Conservation (phyloP, 2,113 vertebrate species). For the Haemorhous mexicanus region DNA sequence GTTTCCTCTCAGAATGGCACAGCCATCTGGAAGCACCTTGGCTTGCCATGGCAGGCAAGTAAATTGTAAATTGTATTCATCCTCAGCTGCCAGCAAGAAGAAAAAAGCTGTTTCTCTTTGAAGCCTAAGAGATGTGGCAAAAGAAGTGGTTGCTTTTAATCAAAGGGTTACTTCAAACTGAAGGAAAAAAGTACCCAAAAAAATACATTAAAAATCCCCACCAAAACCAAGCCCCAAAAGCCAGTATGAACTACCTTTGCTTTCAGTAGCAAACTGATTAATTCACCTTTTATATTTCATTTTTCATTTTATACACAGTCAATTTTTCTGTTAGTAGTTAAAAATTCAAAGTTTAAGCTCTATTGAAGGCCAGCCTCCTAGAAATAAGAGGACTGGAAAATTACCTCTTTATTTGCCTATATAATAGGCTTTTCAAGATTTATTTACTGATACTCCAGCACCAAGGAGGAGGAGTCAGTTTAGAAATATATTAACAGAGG, state of each 20-base stretch:
- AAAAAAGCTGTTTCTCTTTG: background rate
- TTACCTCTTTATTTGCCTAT: background rate
- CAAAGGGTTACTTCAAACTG: background rate
- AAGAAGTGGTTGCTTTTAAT: background rate
- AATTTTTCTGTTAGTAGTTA: background rate
- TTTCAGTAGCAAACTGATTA: background rate
- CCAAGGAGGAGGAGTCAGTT: background rate
- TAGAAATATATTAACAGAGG: background rate
- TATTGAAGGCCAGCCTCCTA: background rate
- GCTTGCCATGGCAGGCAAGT: background rate
- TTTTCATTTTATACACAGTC: background rate
- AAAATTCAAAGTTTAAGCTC: background rate
- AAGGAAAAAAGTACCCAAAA: background rate
- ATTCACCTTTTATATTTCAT: background rate
- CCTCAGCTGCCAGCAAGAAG: background rate
- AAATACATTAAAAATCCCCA: no score
- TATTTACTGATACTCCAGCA: background rate
- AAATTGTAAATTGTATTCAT: background rate
- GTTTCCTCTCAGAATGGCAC: background rate
- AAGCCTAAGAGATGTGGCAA: background rate
- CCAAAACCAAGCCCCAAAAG: background rate
- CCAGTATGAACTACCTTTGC: background rate
- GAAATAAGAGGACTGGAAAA: background rate
- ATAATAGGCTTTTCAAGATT: background rate
- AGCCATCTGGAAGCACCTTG: background rate